A percentile compares a stretch with the other conserved stretches of the same genome.
Conservation (phyloP, 2,113 vertebrate genomes). For the Uria aalge region DNA sequence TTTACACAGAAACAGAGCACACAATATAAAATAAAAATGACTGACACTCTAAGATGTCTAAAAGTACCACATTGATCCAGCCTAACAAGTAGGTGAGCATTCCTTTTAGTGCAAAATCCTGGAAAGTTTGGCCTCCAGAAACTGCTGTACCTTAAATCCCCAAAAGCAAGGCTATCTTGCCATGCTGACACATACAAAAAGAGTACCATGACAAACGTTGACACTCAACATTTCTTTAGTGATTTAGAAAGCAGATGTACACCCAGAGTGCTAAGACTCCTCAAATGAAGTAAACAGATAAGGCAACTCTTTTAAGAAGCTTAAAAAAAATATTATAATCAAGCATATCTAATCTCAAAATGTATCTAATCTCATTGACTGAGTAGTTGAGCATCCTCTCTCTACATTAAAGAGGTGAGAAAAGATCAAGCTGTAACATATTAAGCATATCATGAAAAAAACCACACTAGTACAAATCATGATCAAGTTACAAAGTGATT, state of each 20-base stretch:
- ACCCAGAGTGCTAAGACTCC: background rate
- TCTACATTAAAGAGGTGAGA: background rate
- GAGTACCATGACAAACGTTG: background rate
- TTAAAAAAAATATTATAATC: background rate
- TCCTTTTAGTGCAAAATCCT: background rate
- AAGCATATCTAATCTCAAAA: background rate
- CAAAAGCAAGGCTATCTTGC: background rate
- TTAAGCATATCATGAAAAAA: conserved; percentile 39
- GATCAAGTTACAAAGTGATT: conserved; percentile 67
- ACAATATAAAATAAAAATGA: background rate
- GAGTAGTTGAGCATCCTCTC: background rate
- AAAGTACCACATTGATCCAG: conserved; percentile 37
- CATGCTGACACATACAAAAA: background rate
- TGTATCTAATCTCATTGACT: background rate
- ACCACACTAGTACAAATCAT: conserved; percentile 54
- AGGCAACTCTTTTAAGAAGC: background rate
- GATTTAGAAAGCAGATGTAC: background rate
- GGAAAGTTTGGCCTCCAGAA: background rate
- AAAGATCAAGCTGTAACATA: conserved; percentile 37
- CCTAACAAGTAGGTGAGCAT: background rate
- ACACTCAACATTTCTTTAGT: fast-evolving
- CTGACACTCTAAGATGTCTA: conserved; percentile 6
- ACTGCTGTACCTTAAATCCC: background rate
- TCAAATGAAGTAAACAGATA: background rate
- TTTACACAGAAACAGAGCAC: background rate